A percentile compares a stretch with the other conserved stretches of the same genome.
Conservation (phyloP, 2,113 vertebrate species). For the Sigmodon hispidus region DNA sequence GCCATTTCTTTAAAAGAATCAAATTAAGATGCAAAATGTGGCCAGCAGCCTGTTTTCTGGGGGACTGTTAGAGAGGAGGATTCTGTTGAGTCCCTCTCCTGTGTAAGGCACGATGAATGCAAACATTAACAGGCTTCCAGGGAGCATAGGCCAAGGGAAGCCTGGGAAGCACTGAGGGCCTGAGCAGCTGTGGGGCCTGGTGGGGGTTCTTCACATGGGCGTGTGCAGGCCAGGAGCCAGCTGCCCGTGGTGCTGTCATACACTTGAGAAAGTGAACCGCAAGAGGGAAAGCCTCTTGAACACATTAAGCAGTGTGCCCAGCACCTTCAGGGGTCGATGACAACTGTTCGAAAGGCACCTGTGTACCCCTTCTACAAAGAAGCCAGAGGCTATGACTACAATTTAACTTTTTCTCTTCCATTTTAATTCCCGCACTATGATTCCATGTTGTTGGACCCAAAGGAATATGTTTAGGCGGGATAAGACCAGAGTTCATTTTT, state of each 20-base stretch:
- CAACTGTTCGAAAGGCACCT: not conserved
- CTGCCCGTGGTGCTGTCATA: accelerated
- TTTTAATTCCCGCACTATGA: not conserved
- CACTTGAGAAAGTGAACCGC: not conserved
- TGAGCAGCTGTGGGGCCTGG: not conserved
- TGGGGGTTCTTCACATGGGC: not conserved
- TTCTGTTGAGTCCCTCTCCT: too few relatives aligned
- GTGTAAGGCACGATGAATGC: not conserved
- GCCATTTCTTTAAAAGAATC: not conserved
- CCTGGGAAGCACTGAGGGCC: accelerated
- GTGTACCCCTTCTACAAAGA: not conserved
- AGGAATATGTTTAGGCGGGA: not conserved
- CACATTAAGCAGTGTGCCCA: not conserved
- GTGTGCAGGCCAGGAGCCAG: not conserved
- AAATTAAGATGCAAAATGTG: not conserved
- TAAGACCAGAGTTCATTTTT: not conserved
- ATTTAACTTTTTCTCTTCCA: not conserved
- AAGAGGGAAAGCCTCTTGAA: not conserved
- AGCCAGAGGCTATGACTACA: not conserved
- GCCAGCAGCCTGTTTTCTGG: not conserved
- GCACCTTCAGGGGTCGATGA: too few relatives aligned
- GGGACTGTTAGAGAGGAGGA: accelerated
- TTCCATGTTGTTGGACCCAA: not conserved
- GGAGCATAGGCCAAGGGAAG: not conserved
- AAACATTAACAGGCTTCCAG: not conserved